Conservation (phyloP, 64 coral and sea anemone species). For the Dendrophyllia cribrosa region DNA sequence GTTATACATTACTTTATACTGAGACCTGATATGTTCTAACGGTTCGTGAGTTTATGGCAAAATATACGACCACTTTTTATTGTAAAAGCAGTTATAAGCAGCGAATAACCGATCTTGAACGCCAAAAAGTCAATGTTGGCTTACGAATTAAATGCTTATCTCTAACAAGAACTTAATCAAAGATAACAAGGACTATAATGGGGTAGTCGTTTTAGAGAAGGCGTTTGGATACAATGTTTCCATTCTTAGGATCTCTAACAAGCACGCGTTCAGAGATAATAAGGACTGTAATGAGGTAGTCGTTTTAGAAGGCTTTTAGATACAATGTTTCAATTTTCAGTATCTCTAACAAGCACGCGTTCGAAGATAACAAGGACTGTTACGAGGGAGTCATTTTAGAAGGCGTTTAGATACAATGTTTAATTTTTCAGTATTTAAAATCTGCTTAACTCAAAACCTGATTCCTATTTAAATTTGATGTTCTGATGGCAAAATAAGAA, state of each 20-base stretch:
- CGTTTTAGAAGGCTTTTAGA: neutral
- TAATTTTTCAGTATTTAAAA: neutral
- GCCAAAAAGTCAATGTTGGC: neutral
- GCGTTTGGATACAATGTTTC: neutral
- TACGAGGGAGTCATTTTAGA: neutral
- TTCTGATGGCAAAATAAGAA: too few relatives aligned
- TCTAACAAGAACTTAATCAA: neutral
- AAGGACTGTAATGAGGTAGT: neutral
- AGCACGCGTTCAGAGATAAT: neutral
- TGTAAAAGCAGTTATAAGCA: too few relatives aligned
- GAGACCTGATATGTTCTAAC: too few relatives aligned
- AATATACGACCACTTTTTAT: too few relatives aligned
- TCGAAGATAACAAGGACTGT: too few relatives aligned
- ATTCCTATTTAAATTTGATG: too few relatives aligned
- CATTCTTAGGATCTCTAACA: neutral
- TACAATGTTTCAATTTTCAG: neutral
- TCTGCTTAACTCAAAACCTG: too few relatives aligned
- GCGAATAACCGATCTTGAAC: too few relatives aligned
- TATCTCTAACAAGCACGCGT: neutral
- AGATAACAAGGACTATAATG: neutral
- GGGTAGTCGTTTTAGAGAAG: neutral
- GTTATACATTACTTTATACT: too few relatives aligned
- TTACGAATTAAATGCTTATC: neutral
- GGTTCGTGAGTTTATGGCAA: too few relatives aligned
- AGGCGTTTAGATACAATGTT: neutral